phyloP scores from a whole-genome alignment of 2,888 invertebrate species.

The Noctua comes region DNA sequence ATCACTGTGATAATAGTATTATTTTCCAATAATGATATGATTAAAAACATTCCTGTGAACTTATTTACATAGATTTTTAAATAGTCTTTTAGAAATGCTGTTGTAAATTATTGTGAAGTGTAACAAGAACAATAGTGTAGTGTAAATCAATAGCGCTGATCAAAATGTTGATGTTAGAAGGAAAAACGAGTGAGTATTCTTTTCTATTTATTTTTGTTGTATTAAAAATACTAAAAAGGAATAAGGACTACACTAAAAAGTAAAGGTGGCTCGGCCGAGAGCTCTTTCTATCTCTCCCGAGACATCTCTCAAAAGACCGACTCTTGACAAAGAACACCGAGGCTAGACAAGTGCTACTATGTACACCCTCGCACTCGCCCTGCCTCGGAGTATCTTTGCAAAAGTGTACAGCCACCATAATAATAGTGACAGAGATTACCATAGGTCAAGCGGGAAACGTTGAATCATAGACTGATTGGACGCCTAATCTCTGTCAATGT shows the following conservation, averaged over 20 bases:
- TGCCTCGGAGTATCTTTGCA: too few relatives aligned
- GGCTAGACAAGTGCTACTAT: not conserved
- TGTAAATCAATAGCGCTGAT: not conserved
- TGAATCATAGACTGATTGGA: not conserved
- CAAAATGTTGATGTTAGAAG: slow-evolving; percentile 53
- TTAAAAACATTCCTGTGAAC: too few relatives aligned
- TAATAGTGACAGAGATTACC: not conserved
- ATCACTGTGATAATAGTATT: not conserved
- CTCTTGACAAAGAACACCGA: not conserved
- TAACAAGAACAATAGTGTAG: not conserved
- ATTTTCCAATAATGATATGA: not conserved
- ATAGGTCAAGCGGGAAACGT: not conserved
- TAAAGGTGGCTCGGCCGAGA: not conserved
- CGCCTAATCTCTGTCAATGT: not conserved
- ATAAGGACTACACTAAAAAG: not conserved
- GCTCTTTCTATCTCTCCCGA: not conserved
- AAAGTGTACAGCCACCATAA: too few relatives aligned
- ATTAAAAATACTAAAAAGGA: not conserved
- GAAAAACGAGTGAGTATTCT: slow-evolving; percentile 52
- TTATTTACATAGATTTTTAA: not conserved
- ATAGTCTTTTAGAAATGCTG: slow-evolving; percentile 14
- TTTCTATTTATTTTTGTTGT: not conserved
- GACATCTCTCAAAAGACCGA: not conserved
- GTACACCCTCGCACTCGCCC: too few relatives aligned
- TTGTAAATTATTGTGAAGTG: slow-evolving; percentile 8